Percentiles rank a stretch among this genome's conserved stretches.
Evolutionary conservation across 1,140 invertebrate species (phyloP).

Genomic region (Pinna nobilis): DNA sequence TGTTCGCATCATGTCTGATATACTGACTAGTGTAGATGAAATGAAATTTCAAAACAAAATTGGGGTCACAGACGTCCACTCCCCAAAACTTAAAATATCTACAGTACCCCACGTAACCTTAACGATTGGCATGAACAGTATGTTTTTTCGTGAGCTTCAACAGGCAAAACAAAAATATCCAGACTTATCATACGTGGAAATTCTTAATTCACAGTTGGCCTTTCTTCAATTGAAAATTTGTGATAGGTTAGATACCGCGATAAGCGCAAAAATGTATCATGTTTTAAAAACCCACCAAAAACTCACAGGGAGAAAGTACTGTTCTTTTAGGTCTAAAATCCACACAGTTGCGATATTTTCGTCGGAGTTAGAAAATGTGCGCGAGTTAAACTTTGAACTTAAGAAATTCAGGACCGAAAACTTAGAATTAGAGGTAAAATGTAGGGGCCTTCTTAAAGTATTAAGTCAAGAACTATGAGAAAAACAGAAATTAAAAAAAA

Average conservation of each 20-base stretch:
- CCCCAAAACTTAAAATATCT: background rate
- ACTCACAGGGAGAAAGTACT: background rate
- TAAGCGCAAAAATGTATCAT: background rate
- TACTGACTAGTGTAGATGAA: background rate
- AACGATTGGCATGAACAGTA: background rate
- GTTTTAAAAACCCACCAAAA: slow-evolving; percentile 1
- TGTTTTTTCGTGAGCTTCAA: background rate
- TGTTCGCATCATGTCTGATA: background rate
- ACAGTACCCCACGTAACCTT: background rate
- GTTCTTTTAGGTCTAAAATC: background rate
- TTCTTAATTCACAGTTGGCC: background rate
- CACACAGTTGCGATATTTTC: background rate
- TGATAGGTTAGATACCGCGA: background rate
- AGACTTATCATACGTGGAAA: background rate
- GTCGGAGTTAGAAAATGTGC: background rate
- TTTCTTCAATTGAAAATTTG: background rate
- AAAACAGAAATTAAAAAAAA: background rate
- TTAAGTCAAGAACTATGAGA: background rate
- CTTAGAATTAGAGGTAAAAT: background rate
- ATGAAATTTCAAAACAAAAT: background rate
- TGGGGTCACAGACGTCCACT: background rate
- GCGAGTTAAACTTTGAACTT: background rate
- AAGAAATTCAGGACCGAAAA: background rate
- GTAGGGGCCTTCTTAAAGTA: background rate
- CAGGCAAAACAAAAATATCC: background rate